phyloP scores from a whole-genome alignment of 2,113 vertebrate species.

The Sapajus apella region DNA sequence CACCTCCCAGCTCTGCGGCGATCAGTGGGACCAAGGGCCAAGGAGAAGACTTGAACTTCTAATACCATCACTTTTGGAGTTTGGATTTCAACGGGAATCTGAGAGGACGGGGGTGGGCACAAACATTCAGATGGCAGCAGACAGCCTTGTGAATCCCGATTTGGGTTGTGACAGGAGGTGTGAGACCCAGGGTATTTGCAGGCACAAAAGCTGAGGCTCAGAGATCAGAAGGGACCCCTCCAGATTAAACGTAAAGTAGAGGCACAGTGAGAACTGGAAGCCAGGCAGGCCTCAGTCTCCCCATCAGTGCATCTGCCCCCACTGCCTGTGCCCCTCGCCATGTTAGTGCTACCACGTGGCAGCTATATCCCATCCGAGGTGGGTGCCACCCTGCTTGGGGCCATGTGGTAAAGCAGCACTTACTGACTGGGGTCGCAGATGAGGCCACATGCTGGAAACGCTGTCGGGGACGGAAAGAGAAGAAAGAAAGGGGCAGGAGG shows the following conservation, averaged over 20 bases:
- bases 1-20: accelerated
- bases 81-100: not conserved
- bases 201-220: not conserved
- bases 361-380: not conserved
- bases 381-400: not conserved
- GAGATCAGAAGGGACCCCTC: not conserved
- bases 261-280: not conserved
- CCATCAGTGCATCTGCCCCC: not conserved
- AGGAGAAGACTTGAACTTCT: not conserved
- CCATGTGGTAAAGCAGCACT: not conserved
- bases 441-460: constrained; percentile 20
- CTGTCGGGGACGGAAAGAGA: not conserved
- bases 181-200: not conserved
- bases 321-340: too few relatives aligned
- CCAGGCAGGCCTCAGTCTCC: not conserved
- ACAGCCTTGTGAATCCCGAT: not conserved
- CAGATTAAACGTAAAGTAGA: not conserved
- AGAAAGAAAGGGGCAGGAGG: constrained; percentile 55
- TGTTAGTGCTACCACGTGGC: accelerated
- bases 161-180: not conserved
- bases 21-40: not conserved
- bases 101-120: accelerated
- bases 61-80: not conserved
- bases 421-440: constrained; percentile 7
- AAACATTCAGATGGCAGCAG: not conserved